Base-by-base conservation (phyloP, 2,113 vertebrate species). In the Panthera tigris region DNA sequence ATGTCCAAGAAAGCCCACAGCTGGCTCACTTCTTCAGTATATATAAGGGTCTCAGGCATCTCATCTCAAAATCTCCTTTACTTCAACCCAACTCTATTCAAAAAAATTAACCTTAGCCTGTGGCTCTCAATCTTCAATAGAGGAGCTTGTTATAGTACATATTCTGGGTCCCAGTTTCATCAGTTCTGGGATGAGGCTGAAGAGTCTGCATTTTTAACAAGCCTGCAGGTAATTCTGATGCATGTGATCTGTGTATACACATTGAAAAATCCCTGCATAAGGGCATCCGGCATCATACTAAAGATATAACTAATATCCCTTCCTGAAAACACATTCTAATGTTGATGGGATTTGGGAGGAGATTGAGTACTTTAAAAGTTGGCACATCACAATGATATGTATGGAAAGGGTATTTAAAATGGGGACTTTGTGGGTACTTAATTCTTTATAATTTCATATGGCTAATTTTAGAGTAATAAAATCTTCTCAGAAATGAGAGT, bases 361-460 rank as follows among this genome's bases (percentile, higher is more conserved):
- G 33, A 92, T 3, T n/a, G 23, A 65, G 25, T 83, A 50, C n/a
- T 97, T 92, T 76, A 71, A 78, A 89, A 87, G 31, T 50, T 95
- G 89, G 33, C 27, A 73, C 21, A 73, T 69, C 33, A 36, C 55
- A 91, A 50, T 55, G 41, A 27, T 27, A 79, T 39, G 31, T 27
- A 79, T 39, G 48, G 18, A 50, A 81, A 69, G 12, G 65, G 41
- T 48, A 66, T 19, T 89, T 73, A n/a, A 79, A 88, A 92, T 79
- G 73, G n/a, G 57, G 33, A 93, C 3, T 71, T 92, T 69, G 41
- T 29, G 33, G 25, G 25, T 74, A 68, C 25, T 93, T 93, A 76
- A 76, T 95, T 82, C 52, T 74, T 66, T 79, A 63, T 80, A 86
- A 93, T 91, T 96, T 82, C 45, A 83, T 86, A 87, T 94, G 92